A percentile compares a stretch with the other conserved stretches of the same genome.
Conservation (phyloP, 2,888 invertebrate species). For the Lutraria lutraria region DNA sequence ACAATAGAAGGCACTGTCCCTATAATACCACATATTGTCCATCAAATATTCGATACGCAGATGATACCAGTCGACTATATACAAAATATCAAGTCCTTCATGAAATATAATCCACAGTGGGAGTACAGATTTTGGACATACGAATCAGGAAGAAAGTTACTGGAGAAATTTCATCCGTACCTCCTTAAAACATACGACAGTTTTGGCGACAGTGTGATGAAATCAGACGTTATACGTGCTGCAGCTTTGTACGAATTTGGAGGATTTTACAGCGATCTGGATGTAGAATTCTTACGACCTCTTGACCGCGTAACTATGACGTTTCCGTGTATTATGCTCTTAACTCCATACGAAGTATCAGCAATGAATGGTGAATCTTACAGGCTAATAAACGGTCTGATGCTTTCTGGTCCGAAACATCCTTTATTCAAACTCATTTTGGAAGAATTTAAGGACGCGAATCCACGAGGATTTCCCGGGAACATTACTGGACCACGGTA, state of each 20-base stretch:
- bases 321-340: background rate
- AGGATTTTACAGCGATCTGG: background rate
- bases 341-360: background rate
- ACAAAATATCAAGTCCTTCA: constrained; percentile 69
- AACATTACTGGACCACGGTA: background rate
- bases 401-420: constrained; percentile 21
- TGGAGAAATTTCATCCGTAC: constrained; percentile 75
- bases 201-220: constrained; percentile 74
- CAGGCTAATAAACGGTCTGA: background rate
- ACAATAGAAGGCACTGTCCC: constrained; percentile 20
- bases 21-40: constrained; percentile 59
- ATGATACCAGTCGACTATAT: constrained; percentile 32
- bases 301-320: background rate
- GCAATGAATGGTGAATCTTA: background rate
- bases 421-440: constrained; percentile 32
- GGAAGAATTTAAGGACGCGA: background rate
- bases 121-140: constrained; percentile 84
- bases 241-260: constrained; percentile 77
- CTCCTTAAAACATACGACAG: constrained; percentile 75
- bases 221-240: constrained; percentile 81
- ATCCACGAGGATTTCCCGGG: background rate
- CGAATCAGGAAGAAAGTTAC: constrained; percentile 75
- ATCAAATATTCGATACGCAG: constrained; percentile 45
- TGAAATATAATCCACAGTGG: constrained; percentile 79
- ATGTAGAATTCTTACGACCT: constrained; percentile 1